Evolutionary conservation across 2,113 vertebrate genomes (phyloP).

Genomic region (Beaufortia kweichowensis): DNA sequence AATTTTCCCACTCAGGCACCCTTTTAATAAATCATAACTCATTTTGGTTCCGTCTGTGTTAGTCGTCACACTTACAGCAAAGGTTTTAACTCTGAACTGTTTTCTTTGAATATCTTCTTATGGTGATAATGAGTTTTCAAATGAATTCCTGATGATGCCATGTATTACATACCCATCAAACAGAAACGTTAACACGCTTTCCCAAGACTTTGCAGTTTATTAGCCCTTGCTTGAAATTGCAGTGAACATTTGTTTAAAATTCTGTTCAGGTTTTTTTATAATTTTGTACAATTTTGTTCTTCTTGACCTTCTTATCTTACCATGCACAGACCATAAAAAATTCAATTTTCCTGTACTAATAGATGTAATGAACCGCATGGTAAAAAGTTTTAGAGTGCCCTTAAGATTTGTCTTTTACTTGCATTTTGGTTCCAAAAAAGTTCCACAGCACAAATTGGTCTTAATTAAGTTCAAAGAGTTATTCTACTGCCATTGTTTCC

Average conservation of each 20-base stretch:
- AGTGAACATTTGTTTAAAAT: background rate
- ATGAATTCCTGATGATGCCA: conserved; percentile 3
- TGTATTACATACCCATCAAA: conserved; percentile 2
- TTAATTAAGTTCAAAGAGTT: background rate
- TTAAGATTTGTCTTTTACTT: background rate
- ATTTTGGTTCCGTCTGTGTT: conserved; percentile 6
- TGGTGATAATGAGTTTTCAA: background rate
- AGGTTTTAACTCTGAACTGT: background rate
- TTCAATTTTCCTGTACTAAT: background rate
- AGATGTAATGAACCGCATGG: background rate
- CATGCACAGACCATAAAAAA: background rate
- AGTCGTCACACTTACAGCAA: background rate
- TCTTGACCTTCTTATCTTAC: background rate
- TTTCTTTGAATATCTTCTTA: conserved; percentile 10
- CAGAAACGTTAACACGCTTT: background rate
- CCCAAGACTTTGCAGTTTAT: conserved; percentile 4
- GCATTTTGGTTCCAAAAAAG: background rate
- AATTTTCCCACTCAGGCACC: conserved; percentile 33
- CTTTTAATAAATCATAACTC: conserved; percentile 44
- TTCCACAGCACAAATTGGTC: background rate
- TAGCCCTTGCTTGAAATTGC: background rate
- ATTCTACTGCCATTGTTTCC: conserved; percentile 13
- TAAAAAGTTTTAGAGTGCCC: background rate
- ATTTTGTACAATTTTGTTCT: background rate
- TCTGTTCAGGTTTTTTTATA: background rate